These are phyloP conservation scores for Diadema setosum DNA, from an alignment of 35 echinoderm and acorn worm genomes.

Conservation along the genomic window DNA sequence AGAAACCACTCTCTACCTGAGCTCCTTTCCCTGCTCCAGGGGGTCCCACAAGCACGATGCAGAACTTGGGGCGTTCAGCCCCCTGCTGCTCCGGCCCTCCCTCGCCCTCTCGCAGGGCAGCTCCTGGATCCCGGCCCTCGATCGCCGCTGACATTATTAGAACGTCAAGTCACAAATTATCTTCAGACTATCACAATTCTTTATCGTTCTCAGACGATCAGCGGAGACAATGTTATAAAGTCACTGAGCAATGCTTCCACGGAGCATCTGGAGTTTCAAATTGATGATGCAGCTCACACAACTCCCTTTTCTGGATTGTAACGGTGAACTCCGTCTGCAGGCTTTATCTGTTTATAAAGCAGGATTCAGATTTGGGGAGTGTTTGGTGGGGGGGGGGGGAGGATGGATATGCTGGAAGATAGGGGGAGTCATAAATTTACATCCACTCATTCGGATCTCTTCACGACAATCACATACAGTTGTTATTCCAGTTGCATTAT, in stretches of 20 bases:
- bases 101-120: neutral
- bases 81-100: neutral
- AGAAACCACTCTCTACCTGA: neutral
- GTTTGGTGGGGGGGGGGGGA: no score
- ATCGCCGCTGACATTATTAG: neutral
- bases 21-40: constrained; percentile 10
- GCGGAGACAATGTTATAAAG: neutral
- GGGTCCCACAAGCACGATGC: neutral
- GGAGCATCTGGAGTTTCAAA: neutral
- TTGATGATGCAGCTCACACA: neutral
- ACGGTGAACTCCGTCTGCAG: neutral
- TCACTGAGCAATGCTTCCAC: neutral
- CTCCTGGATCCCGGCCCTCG: neutral
- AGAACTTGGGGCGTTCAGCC: no score
- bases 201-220: neutral
- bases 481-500: no score
- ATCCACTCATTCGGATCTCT: no score
- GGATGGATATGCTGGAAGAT: no score
- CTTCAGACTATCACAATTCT: neutral
- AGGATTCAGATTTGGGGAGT: no score
- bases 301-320: neutral
- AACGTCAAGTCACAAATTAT: no score
- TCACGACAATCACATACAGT: no score
- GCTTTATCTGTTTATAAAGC: no score
- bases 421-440: no score